Base-by-base conservation (phyloP, 2,113 vertebrate species). In the Chloroceryle aenea region DNA sequence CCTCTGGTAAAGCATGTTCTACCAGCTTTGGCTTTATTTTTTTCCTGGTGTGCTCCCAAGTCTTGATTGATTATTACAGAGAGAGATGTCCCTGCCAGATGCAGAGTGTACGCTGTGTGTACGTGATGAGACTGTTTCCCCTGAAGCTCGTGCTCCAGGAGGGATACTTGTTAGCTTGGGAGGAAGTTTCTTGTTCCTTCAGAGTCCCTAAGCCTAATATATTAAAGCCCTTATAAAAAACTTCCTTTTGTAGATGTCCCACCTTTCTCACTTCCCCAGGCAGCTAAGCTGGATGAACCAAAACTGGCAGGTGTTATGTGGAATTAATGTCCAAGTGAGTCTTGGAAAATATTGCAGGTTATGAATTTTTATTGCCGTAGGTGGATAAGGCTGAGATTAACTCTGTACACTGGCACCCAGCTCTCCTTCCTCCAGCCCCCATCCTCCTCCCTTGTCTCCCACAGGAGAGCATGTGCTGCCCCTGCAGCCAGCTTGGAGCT, bases 141-240 rank as follows among this genome's bases (percentile, higher is more conserved):
- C 90, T 90, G 22, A 30, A 36, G 32, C 48, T 6, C n/a, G 42
- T 7, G 36, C 42, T 69, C 32, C 32, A 32, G 23, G 34, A 9
- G 0, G 3, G 42, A 42, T 42, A 21, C 7, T 73, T 0, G 0
- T 55, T 64, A 71, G 64, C 26, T 59, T 34, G 25, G 42, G 26
- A 76, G 20, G 42, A 64, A 67, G 8, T 42, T 69, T 69, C 50
- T 38, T 55, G 16, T 73, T 87, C 19, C 50, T 84, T 74, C 34
- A 26, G 76, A 69, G 47, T 21, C 55, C 27, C 50, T 38, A 48
- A 11, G 21, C 3, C 16, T 67, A 42, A 5, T 21, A 17, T 38
- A 27, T 45, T 19, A 72, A 80, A 93, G 30, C 34, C 12, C 7
- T 94, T 14, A 3, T 9, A 21, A 23, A 36, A 78, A 90, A 18